A percentile compares a stretch with the other conserved stretches of the same genome.
phyloP scores from a whole-genome alignment of 2,797 vertebrate species.

The Gymnothorax reevesii region DNA sequence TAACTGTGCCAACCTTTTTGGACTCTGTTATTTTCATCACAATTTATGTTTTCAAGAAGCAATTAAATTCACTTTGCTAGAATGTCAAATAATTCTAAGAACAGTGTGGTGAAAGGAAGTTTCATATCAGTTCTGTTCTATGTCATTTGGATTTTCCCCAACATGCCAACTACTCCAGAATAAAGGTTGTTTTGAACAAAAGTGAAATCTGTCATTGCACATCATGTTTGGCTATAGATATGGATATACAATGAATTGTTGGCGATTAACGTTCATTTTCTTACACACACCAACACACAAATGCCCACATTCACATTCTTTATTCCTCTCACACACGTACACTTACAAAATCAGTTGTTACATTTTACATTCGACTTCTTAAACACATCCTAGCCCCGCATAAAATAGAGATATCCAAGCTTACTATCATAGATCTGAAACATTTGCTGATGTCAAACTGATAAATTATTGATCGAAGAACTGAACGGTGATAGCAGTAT shows the following conservation, averaged over 20 bases:
- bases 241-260: not conserved
- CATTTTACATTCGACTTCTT: not conserved
- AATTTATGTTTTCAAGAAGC: too few species aligned
- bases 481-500: not conserved
- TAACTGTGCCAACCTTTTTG: too few species aligned
- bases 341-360: not conserved
- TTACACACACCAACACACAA: not conserved
- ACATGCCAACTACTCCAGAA: too few species aligned
- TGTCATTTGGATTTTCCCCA: too few species aligned
- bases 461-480: constrained; percentile 10
- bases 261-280: not conserved
- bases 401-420: not conserved
- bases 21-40: too few species aligned
- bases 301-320: not conserved
- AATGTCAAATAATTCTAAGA: too few species aligned
- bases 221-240: not conserved
- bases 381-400: not conserved
- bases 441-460: not conserved
- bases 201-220: not conserved
- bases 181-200: not conserved
- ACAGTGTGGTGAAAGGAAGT: too few species aligned
- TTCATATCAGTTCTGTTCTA: too few species aligned
- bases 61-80: too few species aligned
- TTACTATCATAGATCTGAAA: not conserved
- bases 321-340: not conserved